Evolutionary conservation across 2,888 invertebrate species (phyloP), one percentile per base, ranked within the genome.

Genomic region (Pyrgus malvae): DNA sequence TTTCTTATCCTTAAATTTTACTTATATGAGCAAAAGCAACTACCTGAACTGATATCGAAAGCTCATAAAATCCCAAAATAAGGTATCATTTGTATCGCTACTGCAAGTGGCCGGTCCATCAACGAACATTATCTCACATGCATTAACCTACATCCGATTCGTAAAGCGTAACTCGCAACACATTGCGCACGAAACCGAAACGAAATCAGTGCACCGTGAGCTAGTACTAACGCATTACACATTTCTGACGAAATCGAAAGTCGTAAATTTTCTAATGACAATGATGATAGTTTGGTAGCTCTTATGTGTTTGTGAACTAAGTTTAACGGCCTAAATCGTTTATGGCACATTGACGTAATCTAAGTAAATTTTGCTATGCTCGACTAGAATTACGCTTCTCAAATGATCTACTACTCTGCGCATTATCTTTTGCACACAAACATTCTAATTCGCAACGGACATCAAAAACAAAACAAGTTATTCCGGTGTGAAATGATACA

Each of bases 101-200:
- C 51, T 45, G 29, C 48, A 27, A 56, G 51, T 29, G 45, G 27
- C 42, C 35, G 40, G 49, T 48, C 41, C 42, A 55, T 48, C 55
- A 35, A 19, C 19, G 27, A 21, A 63, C 63, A 72, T 73, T 77
- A 76, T 76, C 78, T 74, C 66, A 70, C 70, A 74, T 65, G 57
- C 80, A 83, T 87, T 88, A 87, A 85, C 88, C 89, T 71, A 89
- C 76, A 82, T 87, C 64, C 66, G 69, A 77, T 75, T 65, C 67
- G 74, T 78, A 74, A 77, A 75, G 66, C 67, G 74, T 78, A 76
- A 77, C 70, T 76, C 75, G 74, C 78, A 81, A 75, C 68, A 62
- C 66, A 78, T 86, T 85, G 82, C 83, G 79, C 75, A 80, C 67
- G 68, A 69, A 71, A 66, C 70, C 69, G 70, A 62, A 78, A 76